Evolutionary conservation across 2,113 vertebrate genomes (phyloP).

Genomic region (Drymodes brunneopygia): DNA sequence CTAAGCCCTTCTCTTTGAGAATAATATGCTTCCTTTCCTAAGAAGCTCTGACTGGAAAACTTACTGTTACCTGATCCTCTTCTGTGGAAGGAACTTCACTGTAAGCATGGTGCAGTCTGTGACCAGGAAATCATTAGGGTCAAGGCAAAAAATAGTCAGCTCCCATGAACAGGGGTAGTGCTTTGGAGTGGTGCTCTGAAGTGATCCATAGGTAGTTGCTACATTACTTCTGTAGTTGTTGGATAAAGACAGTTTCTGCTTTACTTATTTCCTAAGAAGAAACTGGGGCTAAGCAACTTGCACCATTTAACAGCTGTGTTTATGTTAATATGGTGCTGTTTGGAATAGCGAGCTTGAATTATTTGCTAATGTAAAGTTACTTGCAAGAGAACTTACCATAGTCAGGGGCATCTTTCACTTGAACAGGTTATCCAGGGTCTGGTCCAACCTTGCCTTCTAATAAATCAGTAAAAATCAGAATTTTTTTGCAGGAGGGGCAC

Average conservation of each 20-base stretch:
- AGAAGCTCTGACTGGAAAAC: background rate
- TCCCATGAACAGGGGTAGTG: background rate
- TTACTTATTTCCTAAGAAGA: background rate
- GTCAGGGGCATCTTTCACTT: background rate
- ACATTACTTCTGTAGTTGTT: background rate
- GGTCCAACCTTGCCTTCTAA: background rate
- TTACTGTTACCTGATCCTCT: background rate
- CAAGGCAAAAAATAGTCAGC: background rate
- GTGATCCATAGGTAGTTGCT: background rate
- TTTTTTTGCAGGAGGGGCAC: background rate
- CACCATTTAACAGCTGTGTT: background rate
- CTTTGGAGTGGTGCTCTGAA: background rate
- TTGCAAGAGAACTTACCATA: background rate
- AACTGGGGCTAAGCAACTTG: background rate
- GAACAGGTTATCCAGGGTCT: background rate
- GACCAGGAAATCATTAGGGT: background rate
- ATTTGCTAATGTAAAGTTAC: background rate
- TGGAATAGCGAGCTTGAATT: background rate
- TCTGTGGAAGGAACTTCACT: background rate
- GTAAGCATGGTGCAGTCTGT: background rate
- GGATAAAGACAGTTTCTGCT: background rate
- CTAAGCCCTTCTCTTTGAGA: background rate
- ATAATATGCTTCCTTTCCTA: background rate
- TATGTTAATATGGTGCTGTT: background rate
- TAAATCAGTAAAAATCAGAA: background rate